Conservation (phyloP, 2,113 vertebrate genomes). For the Protobothrops flavoviridis region DNA sequence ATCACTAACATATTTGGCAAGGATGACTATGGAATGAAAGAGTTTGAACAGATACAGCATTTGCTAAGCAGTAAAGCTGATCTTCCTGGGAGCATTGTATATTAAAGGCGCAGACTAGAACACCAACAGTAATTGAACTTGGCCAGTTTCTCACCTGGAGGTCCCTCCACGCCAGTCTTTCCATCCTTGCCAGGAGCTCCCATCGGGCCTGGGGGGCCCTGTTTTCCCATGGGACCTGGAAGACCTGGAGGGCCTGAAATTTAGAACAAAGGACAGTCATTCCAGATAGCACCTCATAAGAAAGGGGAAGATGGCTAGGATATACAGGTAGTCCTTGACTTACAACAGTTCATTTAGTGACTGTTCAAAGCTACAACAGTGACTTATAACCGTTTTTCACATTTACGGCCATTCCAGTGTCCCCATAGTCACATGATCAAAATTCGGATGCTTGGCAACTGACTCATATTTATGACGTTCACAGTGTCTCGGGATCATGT, state of each 20-base stretch:
- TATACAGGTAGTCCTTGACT: not conserved
- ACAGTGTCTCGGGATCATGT: not conserved
- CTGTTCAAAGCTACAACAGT: not conserved
- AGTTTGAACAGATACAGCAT: not conserved
- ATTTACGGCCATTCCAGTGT: not conserved
- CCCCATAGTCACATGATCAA: not conserved
- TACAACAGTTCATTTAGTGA: not conserved
- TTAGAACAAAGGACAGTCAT: not conserved
- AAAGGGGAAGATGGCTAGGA: not conserved
- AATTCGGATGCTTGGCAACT: not conserved
- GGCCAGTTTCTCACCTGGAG: conserved; percentile 74
- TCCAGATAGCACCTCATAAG: too few relatives aligned
- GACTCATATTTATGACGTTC: not conserved
- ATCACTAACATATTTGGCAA: not conserved
- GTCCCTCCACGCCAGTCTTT: conserved; percentile 73
- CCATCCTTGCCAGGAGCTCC: conserved; percentile 81
- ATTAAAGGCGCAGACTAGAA: not conserved
- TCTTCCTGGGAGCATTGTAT: too few relatives aligned
- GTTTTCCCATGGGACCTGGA: conserved; percentile 49
- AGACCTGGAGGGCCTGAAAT: conserved; percentile 74
- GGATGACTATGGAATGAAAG: not conserved
- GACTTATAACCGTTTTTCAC: not conserved
- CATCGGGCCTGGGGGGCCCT: conserved; percentile 70
- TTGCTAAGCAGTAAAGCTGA: not conserved
- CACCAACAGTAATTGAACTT: not conserved